Conservation (phyloP, 1,140 invertebrate genomes). For the Eciton burchellii region DNA sequence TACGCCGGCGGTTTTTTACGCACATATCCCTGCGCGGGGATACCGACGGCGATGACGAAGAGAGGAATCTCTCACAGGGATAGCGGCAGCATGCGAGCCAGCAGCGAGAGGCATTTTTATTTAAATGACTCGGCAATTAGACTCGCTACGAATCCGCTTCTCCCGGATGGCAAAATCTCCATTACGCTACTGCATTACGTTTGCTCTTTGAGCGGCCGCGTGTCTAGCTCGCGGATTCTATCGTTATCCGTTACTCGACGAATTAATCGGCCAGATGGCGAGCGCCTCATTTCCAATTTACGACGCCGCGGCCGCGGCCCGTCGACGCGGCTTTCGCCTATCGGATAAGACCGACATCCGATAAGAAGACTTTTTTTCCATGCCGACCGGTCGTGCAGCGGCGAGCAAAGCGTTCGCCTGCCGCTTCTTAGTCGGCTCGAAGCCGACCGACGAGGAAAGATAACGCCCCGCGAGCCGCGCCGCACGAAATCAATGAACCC, state of each 20-base stretch:
- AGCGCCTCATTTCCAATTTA: constrained; percentile 43
- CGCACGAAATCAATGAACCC: constrained; percentile 75
- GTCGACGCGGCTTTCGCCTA: constrained; percentile 46
- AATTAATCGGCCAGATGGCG: constrained; percentile 51
- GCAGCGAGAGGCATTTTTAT: neutral
- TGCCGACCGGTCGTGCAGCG: too few species aligned
- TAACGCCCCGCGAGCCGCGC: constrained; percentile 45
- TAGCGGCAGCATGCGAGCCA: too few species aligned
- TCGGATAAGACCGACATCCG: constrained; percentile 40
- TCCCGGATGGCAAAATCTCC: neutral
- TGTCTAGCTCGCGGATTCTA: neutral
- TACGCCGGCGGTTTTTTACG: constrained; percentile 57
- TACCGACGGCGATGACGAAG: neutral
- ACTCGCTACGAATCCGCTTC: neutral
- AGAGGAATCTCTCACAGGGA: neutral
- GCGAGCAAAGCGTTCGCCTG: constrained; percentile 31
- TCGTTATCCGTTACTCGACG: constrained; percentile 44
- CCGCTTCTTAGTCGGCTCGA: too few species aligned
- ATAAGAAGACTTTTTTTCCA: constrained; percentile 57
- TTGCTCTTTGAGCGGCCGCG: neutral
- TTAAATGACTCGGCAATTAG: too few species aligned
- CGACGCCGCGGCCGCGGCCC: neutral
- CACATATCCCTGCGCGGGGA: neutral
- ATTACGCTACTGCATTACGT: neutral
- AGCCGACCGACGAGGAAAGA: constrained; percentile 65